phyloP scores from a whole-genome alignment of 2,113 vertebrate species.

The Vombatus ursinus region DNA sequence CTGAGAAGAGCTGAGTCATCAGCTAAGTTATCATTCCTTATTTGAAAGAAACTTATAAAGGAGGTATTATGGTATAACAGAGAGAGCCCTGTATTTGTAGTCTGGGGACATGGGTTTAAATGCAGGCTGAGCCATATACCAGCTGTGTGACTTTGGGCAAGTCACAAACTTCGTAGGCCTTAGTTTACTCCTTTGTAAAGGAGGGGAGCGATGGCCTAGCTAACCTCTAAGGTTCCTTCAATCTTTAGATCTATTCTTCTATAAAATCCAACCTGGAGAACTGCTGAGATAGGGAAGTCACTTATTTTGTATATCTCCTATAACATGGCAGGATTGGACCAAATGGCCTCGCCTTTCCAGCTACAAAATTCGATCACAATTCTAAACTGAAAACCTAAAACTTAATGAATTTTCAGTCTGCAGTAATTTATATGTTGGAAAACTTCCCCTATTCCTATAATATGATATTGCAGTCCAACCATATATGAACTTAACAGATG shows the following conservation, averaged over 20 bases:
- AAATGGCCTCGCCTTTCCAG: background rate
- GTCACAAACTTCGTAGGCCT: background rate
- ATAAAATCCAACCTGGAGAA: background rate
- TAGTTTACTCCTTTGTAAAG: background rate
- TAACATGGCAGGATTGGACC: background rate
- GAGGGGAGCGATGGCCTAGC: background rate
- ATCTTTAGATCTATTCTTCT: background rate
- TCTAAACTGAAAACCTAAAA: background rate
- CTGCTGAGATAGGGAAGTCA: background rate
- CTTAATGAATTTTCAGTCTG: background rate
- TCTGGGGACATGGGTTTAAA: background rate
- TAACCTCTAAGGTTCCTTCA: background rate
- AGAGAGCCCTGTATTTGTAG: background rate
- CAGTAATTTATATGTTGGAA: background rate
- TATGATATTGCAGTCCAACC: too few species aligned
- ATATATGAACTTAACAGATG: too few species aligned
- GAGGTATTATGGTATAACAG: background rate
- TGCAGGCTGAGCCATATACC: background rate
- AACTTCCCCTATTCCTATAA: background rate
- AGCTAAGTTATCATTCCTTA: background rate
- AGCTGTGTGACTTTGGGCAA: background rate
- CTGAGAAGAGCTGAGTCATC: background rate
- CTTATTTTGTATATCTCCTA: background rate
- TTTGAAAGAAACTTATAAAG: background rate
- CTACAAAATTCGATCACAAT: background rate